Conservation (phyloP, 2,113 vertebrate species). For the Periophthalmodon schlosseri region DNA sequence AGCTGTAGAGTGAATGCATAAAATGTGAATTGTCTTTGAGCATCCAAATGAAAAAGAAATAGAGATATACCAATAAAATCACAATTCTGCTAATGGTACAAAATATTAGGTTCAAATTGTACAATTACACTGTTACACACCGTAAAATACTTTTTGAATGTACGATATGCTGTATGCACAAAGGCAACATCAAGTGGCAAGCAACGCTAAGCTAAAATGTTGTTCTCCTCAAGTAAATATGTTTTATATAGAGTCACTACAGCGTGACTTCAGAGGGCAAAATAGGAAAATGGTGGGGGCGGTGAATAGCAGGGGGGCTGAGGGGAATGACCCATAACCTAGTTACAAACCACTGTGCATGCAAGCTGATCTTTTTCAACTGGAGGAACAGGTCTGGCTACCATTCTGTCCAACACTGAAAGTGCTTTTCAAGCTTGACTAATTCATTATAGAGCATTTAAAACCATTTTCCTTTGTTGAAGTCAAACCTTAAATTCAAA, state of each 20-base stretch:
- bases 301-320: not conserved
- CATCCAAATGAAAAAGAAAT: too few relatives aligned
- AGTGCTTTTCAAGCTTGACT: conserved; percentile 56
- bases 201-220: not conserved
- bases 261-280: conserved; percentile 16
- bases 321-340: conserved; percentile 49
- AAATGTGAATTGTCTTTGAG: too few relatives aligned
- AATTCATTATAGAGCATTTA: conserved; percentile 65
- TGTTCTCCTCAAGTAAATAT: conserved; percentile 5
- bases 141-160: not conserved
- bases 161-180: not conserved
- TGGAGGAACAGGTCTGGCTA: conserved; percentile 36
- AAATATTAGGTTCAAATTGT: not conserved
- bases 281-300: not conserved
- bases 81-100: not conserved
- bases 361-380: conserved; percentile 27
- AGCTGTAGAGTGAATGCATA: too few relatives aligned
- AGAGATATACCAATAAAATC: too few relatives aligned
- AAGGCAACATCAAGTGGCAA: not conserved
- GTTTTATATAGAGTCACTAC: conserved; percentile 4
- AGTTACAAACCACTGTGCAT: conserved; percentile 51
- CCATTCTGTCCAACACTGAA: conserved; percentile 47
- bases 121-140: not conserved
- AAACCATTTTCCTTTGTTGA: conserved; percentile 35
- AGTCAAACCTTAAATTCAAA: conserved; percentile 38